These are phyloP conservation scores for Borostomias antarcticus DNA, from an alignment of 2,797 vertebrate genomes.

Conservation along the genomic window DNA sequence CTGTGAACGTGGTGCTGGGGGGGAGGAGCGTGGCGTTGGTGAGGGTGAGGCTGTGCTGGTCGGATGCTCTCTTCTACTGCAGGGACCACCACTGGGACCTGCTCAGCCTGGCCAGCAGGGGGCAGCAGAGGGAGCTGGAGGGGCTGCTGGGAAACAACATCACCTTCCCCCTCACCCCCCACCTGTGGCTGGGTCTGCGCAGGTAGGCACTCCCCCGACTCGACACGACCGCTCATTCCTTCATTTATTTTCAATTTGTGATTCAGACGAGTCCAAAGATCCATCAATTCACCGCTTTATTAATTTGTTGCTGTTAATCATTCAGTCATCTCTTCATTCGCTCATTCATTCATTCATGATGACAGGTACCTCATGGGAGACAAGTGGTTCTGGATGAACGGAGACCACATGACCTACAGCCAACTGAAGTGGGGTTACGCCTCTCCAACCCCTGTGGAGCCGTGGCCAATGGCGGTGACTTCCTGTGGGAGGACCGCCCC, in stretches of 20 bases:
- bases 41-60: slow-evolving; percentile 34
- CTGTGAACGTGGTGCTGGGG: neutral
- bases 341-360: neutral
- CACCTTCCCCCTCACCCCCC: neutral
- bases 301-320: neutral
- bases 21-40: neutral
- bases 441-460: neutral
- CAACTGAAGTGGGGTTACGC: neutral
- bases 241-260: no score
- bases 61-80: slow-evolving; percentile 34
- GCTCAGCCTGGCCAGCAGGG: slow-evolving; percentile 19
- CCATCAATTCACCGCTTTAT: neutral
- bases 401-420: neutral
- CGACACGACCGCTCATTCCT: neutral
- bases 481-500: neutral
- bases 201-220: neutral
- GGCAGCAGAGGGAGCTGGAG: slow-evolving; percentile 35
- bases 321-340: neutral
- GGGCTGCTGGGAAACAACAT: neutral
- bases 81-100: slow-evolving; percentile 37
- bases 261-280: no score
- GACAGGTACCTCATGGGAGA: neutral
- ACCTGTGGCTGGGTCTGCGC: slow-evolving; percentile 5
- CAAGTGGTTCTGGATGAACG: slow-evolving; percentile 2
- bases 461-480: neutral